Base-by-base conservation (phyloP, 1,140 invertebrate species). In the Papilio dardanus region DNA sequence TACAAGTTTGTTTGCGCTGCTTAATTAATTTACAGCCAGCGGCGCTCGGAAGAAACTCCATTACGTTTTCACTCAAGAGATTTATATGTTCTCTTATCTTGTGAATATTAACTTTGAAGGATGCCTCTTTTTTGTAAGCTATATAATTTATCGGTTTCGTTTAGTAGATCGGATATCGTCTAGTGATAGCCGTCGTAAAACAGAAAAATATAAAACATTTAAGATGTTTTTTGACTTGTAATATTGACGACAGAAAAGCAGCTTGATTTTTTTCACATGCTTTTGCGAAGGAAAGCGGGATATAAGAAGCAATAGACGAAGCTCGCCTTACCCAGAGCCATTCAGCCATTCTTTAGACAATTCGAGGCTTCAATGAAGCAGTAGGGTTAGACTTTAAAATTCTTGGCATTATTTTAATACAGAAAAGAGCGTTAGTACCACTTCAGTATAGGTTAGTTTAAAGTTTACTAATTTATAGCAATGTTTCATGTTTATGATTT, bases 1-100 rank as follows among this genome's bases (percentile, higher is more conserved):
- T 71, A 79, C 77, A 81, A 71, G 37, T 71, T 30, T 31, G 71
- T 73, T 54, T 54, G 42, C 28, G 71, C 14, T 16, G 30, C 28
- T 21, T 73, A 73, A 73, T 73, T 73, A 33, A 54, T 31, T 73
- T 73, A 73, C 42, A 46, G 40, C 71, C 10, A n/a, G 42, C 42
- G 21, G 42, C 42, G 28, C n/a, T 71, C 69, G 8, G 30, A 54
- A 19, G 46, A 33, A 54, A 73, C 28, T 71, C 10, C 21, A n/a
- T 71, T 71, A 71, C 37, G 40, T 71, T 71, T 71, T 50, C 40
- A 71, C 37, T 42, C 40, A 3, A n/a, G n/a, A 71, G 37, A 46
- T 71, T 71, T 42, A 37, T 50, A 37, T 14, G 10, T 58, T n/a
- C 54, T 58, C 12, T 28, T 58, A 24, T 58, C 21, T 54, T 58